Evolutionary conservation across 2,797 vertebrate genomes (phyloP).

Genomic region (Gymnoscopelus braueri): DNA sequence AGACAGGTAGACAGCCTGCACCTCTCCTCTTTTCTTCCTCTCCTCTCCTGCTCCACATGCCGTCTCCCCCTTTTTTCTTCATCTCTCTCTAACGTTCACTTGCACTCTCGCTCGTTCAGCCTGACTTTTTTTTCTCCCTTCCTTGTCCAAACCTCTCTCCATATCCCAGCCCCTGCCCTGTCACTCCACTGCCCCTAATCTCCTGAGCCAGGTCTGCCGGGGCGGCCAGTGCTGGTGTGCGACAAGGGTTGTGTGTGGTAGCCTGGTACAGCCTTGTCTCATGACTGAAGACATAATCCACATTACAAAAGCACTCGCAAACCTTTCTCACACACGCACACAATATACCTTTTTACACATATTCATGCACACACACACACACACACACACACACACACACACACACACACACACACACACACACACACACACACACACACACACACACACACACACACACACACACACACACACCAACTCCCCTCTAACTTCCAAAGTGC

Average conservation of each 20-base stretch:
- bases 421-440: constrained; percentile 32
- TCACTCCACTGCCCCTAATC: constrained; percentile 73
- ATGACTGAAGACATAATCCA: constrained; percentile 86
- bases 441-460: constrained; percentile 28
- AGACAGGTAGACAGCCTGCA: too few species aligned
- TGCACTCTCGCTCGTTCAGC: constrained; percentile 13
- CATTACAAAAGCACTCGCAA: constrained; percentile 72
- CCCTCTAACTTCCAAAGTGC: constrained; percentile 29
- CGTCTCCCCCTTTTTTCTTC: not conserved
- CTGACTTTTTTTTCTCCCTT: constrained; percentile 20
- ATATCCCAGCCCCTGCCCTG: constrained; percentile 52
- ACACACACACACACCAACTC: not conserved
- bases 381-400: constrained; percentile 51
- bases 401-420: constrained; percentile 25
- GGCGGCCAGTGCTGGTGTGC: constrained; percentile 80
- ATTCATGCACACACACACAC: constrained; percentile 54
- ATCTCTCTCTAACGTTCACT: not conserved
- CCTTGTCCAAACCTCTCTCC: constrained; percentile 30
- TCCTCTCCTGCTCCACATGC: constrained; percentile 1
- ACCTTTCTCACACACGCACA: constrained; percentile 60
- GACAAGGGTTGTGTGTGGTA: constrained; percentile 83
- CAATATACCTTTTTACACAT: constrained; percentile 45
- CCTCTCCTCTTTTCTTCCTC: not conserved
- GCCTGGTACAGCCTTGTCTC: constrained; percentile 88
- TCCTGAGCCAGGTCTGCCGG: constrained; percentile 74